A percentile compares a stretch with the other conserved stretches of the same genome.
Conservation (phyloP, 2,113 vertebrate genomes). For the Oenanthe oenanthe region DNA sequence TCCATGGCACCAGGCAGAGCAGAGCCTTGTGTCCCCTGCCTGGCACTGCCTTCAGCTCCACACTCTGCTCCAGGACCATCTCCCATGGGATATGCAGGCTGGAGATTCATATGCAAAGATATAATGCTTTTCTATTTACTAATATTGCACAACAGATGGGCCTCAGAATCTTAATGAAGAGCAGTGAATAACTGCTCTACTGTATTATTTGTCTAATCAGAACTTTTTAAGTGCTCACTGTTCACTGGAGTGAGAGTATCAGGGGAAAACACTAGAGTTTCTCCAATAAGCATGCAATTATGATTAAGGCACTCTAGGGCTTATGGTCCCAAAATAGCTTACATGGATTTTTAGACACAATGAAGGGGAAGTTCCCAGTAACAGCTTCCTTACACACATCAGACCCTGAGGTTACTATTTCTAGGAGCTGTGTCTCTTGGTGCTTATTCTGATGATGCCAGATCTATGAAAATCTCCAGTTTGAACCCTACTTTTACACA, state of each 20-base stretch:
- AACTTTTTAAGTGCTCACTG: neutral
- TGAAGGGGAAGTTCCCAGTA: neutral
- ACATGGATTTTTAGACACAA: neutral
- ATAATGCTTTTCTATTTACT: neutral
- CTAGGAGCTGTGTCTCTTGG: neutral
- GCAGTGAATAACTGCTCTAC: conserved; percentile 3
- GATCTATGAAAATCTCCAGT: neutral
- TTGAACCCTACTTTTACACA: neutral
- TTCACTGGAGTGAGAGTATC: neutral
- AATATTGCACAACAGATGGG: conserved; percentile 11
- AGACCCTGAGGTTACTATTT: neutral
- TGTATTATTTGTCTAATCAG: conserved; percentile 34
- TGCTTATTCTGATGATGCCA: neutral
- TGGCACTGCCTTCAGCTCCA: neutral
- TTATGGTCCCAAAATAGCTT: conserved; percentile 5
- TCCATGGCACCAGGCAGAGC: neutral
- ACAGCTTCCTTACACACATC: neutral
- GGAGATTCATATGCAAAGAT: neutral
- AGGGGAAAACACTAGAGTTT: conserved; percentile 12
- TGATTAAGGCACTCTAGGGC: neutral
- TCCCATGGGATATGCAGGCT: neutral
- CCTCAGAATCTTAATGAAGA: conserved; percentile 21
- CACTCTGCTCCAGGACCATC: neutral
- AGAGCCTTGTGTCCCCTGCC: rapidly evolving
- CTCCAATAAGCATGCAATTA: conserved; percentile 35